Evolutionary conservation across 2,113 vertebrate genomes (phyloP).

Genomic region (Sporophila hypoxantha): DNA sequence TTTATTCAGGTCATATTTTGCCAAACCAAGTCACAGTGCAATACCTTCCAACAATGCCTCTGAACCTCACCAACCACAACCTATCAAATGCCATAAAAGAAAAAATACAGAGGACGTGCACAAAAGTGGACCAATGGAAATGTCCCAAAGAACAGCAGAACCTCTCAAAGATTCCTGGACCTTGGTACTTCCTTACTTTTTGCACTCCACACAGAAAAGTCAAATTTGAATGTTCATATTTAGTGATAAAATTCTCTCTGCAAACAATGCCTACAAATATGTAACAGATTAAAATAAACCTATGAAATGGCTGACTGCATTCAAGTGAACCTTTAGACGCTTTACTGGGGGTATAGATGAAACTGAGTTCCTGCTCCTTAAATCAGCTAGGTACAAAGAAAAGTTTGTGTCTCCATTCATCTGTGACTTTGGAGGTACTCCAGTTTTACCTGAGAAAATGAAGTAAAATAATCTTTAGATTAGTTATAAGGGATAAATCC

Average conservation of each 20-base stretch:
- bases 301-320: neutral
- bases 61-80: neutral
- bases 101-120: neutral
- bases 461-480: slow-evolving; percentile 4
- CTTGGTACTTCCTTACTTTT: neutral
- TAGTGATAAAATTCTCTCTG: neutral
- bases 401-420: slow-evolving; percentile 68
- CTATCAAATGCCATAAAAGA: neutral
- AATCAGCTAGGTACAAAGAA: slow-evolving; percentile 83
- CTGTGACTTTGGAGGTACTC: slow-evolving; percentile 74
- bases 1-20: neutral
- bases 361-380: slow-evolving; percentile 80
- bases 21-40: neutral
- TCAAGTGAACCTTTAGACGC: slow-evolving; percentile 81
- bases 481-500: neutral
- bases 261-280: neutral
- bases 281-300: neutral
- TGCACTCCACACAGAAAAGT: neutral
- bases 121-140: neutral
- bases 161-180: neutral
- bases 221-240: neutral
- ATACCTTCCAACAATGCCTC: neutral
- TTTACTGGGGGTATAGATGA: slow-evolving; percentile 83
- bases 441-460: slow-evolving; percentile 83
- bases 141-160: neutral